phyloP scores from a whole-genome alignment of 1,140 invertebrate genomes.

The Sycophila sp. region DNA sequence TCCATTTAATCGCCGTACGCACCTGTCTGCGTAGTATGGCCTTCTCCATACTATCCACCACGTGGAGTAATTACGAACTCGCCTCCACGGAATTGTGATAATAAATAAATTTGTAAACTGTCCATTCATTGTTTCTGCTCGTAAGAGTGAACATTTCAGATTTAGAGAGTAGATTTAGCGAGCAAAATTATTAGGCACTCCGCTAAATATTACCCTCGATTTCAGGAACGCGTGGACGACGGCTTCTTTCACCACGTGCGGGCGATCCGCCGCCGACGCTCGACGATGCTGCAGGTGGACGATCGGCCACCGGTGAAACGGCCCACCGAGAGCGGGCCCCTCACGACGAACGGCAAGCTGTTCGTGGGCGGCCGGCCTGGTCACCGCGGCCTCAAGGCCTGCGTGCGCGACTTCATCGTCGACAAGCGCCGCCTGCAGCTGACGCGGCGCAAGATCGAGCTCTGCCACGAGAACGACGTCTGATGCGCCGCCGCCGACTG shows the following conservation, averaged over 20 bases:
- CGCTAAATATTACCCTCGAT: no score
- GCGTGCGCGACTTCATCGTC: slow-evolving; percentile 70
- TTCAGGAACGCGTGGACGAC: slow-evolving; percentile 68
- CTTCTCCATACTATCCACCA: no score
- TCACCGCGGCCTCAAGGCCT: slow-evolving; percentile 72
- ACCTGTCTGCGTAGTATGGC: no score
- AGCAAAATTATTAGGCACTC: no score
- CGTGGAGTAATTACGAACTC: no score
- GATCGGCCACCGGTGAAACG: slow-evolving; percentile 61
- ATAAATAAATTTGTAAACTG: no score
- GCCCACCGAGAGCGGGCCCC: slow-evolving; percentile 50
- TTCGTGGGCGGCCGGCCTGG: slow-evolving; percentile 67
- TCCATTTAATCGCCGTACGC: no score
- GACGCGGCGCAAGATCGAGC: slow-evolving; percentile 60
- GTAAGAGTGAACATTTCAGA: no score
- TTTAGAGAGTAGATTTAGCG: no score
- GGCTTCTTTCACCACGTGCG: slow-evolving; percentile 60
- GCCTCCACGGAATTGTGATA: no score
- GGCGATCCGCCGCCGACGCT: slow-evolving; percentile 63
- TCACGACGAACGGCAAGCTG: slow-evolving; percentile 63
- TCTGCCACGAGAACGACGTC: slow-evolving; percentile 67
- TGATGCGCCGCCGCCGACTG: slow-evolving; percentile 55
- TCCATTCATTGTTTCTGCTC: no score
- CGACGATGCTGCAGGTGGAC: slow-evolving; percentile 69
- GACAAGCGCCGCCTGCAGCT: slow-evolving; percentile 66